Evolutionary conservation across 2,113 vertebrate genomes (phyloP).

Genomic region (Cisticola juncidis): DNA sequence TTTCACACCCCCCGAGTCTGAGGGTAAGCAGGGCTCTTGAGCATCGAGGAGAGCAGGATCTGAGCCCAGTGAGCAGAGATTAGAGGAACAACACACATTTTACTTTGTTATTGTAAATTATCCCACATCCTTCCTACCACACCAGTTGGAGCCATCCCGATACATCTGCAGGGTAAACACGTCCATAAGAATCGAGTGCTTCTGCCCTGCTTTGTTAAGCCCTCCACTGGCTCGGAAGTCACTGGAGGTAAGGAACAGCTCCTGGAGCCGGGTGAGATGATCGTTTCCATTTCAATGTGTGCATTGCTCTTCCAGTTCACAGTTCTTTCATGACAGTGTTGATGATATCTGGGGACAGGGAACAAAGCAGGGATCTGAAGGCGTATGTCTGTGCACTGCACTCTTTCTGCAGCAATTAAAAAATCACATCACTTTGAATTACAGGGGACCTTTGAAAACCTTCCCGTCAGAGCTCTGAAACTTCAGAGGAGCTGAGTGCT

Average conservation of each 20-base stretch:
- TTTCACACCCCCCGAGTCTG: background rate
- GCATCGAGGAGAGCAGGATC: background rate
- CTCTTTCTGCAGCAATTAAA: background rate
- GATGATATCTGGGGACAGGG: background rate
- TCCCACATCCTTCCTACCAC: background rate
- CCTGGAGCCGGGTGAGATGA: background rate
- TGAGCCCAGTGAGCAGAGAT: background rate
- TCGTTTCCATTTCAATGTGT: background rate
- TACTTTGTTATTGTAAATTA: background rate
- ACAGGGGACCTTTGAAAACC: background rate
- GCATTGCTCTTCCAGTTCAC: background rate
- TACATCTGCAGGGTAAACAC: background rate
- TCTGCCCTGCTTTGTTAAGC: background rate
- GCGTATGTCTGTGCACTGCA: fast-evolving
- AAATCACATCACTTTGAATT: background rate
- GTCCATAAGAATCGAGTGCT: background rate
- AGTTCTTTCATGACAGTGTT: background rate
- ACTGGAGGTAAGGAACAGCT: background rate
- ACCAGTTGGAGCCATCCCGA: background rate
- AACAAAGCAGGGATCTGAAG: background rate
- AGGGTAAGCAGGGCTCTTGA: background rate
- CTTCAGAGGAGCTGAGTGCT: background rate
- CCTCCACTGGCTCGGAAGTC: background rate
- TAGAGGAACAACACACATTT: background rate
- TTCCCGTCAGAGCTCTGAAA: background rate